Conservation (phyloP, 2,888 invertebrate genomes). For the Malacosoma neustria region DNA sequence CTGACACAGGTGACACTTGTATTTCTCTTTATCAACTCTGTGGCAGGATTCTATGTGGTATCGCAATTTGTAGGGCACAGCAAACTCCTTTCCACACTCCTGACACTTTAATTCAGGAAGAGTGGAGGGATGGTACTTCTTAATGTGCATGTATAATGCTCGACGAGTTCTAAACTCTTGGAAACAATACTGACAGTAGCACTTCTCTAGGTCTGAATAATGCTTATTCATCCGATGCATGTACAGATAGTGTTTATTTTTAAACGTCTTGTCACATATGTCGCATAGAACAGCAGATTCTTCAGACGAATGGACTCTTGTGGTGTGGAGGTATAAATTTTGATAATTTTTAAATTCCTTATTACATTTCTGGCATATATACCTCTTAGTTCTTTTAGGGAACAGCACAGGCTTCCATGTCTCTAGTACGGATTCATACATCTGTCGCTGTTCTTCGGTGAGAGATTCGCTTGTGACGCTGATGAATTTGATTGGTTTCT, state of each 20-base stretch:
- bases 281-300: slow-evolving; percentile 57
- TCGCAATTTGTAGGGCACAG: slow-evolving; percentile 53
- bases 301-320: slow-evolving; percentile 56
- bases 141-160: slow-evolving; percentile 58
- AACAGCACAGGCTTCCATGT: slow-evolving; percentile 59
- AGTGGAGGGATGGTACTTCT: slow-evolving; percentile 50
- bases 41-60: slow-evolving; percentile 54
- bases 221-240: slow-evolving; percentile 69
- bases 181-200: slow-evolving; percentile 57
- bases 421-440: slow-evolving; percentile 58
- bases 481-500: slow-evolving; percentile 44
- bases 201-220: slow-evolving; percentile 58
- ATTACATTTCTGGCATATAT: slow-evolving; percentile 55
- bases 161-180: slow-evolving; percentile 56
- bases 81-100: slow-evolving; percentile 53
- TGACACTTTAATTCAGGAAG: slow-evolving; percentile 57
- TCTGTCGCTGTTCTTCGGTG: slow-evolving; percentile 55
- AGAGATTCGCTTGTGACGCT: slow-evolving; percentile 47
- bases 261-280: slow-evolving; percentile 59
- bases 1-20: slow-evolving; percentile 49
- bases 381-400: slow-evolving; percentile 43
- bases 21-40: slow-evolving; percentile 43
- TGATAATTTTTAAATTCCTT: slow-evolving; percentile 67
- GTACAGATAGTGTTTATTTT: slow-evolving; percentile 63
- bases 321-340: slow-evolving; percentile 56